A percentile compares a stretch with the other conserved stretches of the same genome.
Conservation (phyloP, 2,797 vertebrate species). For the Protosalanx chinensis region DNA sequence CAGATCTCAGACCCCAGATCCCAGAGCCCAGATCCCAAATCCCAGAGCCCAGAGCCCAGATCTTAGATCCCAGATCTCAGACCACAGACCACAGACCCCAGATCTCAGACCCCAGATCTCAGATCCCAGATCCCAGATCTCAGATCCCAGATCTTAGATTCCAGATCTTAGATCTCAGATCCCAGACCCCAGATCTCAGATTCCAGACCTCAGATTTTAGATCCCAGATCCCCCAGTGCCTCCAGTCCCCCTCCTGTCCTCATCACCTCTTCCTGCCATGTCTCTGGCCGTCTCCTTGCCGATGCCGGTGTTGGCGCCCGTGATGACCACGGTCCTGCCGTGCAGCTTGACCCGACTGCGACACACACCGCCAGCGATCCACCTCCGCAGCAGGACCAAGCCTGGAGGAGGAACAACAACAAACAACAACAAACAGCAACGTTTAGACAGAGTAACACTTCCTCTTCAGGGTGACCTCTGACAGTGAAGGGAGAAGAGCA, state of each 20-base stretch:
- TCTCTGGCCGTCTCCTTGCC: conserved; percentile 81
- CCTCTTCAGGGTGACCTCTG: neutral
- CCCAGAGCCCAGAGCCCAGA: too few relatives aligned
- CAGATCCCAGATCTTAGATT: too few relatives aligned
- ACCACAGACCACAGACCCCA: too few relatives aligned
- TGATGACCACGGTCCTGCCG: conserved; percentile 78
- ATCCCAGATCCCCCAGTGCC: neutral
- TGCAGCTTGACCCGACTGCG: conserved; percentile 63
- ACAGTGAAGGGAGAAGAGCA: neutral
- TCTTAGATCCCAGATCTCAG: neutral
- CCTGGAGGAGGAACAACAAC: conserved; percentile 27
- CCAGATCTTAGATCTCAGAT: too few relatives aligned
- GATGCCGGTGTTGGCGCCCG: conserved; percentile 82
- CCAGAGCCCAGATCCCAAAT: too few relatives aligned
- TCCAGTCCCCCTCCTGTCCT: neutral
- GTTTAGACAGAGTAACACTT: conserved; percentile 1
- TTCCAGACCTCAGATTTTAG: too few relatives aligned
- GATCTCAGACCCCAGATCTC: too few relatives aligned
- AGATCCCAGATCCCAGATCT: too few relatives aligned
- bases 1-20: too few relatives aligned
- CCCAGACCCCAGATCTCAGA: too few relatives aligned
- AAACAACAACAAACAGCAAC: neutral
- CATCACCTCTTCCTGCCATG: conserved; percentile 73
- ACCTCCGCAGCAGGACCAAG: conserved; percentile 61
- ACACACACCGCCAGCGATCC: conserved; percentile 74